phyloP scores from a whole-genome alignment of 2,797 vertebrate species.

The Agapornis canus region DNA sequence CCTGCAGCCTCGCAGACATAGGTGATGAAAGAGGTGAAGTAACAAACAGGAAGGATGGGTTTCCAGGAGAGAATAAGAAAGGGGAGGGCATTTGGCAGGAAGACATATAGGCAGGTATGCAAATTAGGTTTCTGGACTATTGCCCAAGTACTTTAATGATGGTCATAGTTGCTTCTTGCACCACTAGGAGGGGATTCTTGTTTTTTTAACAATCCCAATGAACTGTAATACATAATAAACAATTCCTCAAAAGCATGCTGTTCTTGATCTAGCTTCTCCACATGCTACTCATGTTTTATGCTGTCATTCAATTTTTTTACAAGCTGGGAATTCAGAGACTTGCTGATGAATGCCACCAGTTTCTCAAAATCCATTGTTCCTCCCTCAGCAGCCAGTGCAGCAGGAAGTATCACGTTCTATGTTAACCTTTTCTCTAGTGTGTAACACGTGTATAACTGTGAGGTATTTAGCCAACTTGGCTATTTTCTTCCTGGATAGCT shows the following conservation, averaged over 20 bases:
- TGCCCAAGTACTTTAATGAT: neutral
- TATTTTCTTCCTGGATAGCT: constrained; percentile 19
- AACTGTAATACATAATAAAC: neutral
- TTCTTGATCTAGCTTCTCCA: neutral
- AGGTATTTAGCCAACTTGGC: neutral
- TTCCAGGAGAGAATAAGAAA: neutral
- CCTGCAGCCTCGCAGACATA: neutral
- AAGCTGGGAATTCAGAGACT: neutral
- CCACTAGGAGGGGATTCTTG: neutral
- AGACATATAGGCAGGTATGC: neutral
- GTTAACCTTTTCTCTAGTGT: neutral
- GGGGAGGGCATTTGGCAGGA: neutral
- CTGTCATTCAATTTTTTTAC: neutral
- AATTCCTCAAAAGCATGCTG: neutral
- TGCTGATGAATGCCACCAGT: neutral
- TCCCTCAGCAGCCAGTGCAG: neutral
- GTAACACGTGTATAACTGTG: neutral
- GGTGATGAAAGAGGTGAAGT: neutral
- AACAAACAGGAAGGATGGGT: neutral
- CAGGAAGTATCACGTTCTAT: neutral
- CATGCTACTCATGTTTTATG: neutral
- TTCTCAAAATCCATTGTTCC: neutral
- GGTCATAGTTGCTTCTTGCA: neutral
- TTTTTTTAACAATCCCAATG: neutral
- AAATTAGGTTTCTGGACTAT: neutral